Base-by-base conservation (phyloP, 2,888 invertebrate species). In the Cantharis rufa region DNA sequence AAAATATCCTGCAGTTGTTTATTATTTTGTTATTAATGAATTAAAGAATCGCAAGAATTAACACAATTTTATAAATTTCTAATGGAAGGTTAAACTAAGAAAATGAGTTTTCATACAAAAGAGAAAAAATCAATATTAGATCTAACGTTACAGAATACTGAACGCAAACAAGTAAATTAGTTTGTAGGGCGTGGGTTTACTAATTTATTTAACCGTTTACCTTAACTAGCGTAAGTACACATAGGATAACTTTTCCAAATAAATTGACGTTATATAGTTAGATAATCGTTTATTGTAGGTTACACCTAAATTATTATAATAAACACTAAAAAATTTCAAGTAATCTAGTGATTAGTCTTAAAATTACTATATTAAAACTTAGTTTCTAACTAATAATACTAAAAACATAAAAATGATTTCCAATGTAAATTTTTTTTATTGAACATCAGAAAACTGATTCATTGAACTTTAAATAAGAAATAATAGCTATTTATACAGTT, bases 111-210 rank as follows among this genome's bases (percentile, higher is more conserved):
- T 69, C 32, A 62, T 75, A 28, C 70, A 72, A 78, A 72, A 75
- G 69, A 77, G 72, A 72, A 72, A 75, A 75, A 78, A 80, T 78
- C 74, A 78, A 74, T 77, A 68, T 72, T 77, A 74, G 73, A 74
- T 71, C 77, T 72, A 80, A 80, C 79, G 78, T 80, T 79, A 79
- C 74, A 79, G 64, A 79, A 76, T 76, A 75, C 62, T 68, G 77
- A 79, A 72, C 72, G 78, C 75, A 79, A 80, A 80, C 78, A 80
- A 78, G 77, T 80, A 80, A 80, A 80, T 80, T 80, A 80, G 80
- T 78, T 70, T 70, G 75, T 68, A 69, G 77, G 75, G 78, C 75
- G 78, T 78, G 78, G 78, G 75, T 75, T 75, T 63, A 68, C 75
- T 75, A 72, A 70, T 75, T 75, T 72, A 75, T 75, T 78, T 73